These are phyloP conservation scores for Anoplopoma fimbria DNA, from an alignment of 2,113 vertebrate genomes.

Conservation along the genomic window DNA sequence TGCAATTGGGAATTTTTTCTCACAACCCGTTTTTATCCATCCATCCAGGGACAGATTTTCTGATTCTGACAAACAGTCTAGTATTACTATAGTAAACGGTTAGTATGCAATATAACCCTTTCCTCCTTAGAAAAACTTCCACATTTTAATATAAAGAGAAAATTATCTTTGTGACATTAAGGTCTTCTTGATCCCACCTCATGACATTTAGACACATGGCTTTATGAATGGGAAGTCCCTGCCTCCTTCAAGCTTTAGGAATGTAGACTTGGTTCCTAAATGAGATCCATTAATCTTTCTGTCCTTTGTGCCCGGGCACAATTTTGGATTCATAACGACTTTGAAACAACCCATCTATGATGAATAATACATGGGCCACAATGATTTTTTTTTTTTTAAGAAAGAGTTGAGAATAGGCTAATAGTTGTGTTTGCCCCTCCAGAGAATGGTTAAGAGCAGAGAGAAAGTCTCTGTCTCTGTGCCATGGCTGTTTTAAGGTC, in stretches of 20 bases:
- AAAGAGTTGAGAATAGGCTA: constrained; percentile 23
- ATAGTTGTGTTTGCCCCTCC: constrained; percentile 16
- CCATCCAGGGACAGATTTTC: not conserved
- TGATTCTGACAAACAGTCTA: not conserved
- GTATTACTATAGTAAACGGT: too few relatives aligned
- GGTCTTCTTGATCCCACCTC: not conserved
- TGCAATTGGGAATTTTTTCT: not conserved
- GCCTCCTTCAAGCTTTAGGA: constrained; percentile 5
- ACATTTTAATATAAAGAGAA: not conserved
- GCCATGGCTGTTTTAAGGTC: not conserved
- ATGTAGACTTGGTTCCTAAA: constrained; percentile 34
- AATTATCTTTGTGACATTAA: not conserved
- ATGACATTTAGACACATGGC: not conserved
- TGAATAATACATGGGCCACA: constrained; percentile 71
- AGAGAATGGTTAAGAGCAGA: not conserved
- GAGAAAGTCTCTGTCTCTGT: constrained; percentile 1
- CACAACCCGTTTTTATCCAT: not conserved
- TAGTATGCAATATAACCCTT: not conserved
- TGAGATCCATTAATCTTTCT: constrained; percentile 54
- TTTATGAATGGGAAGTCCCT: not conserved
- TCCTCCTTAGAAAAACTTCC: not conserved
- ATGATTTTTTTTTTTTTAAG: constrained; percentile 25
- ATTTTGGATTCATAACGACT: constrained; percentile 51
- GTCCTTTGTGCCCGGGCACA: constrained; percentile 25
- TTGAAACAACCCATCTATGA: constrained; percentile 51